Percentiles rank a stretch among this genome's conserved stretches.
Conservation (phyloP, 2,888 invertebrate species). For the Apotomis capreana region DNA sequence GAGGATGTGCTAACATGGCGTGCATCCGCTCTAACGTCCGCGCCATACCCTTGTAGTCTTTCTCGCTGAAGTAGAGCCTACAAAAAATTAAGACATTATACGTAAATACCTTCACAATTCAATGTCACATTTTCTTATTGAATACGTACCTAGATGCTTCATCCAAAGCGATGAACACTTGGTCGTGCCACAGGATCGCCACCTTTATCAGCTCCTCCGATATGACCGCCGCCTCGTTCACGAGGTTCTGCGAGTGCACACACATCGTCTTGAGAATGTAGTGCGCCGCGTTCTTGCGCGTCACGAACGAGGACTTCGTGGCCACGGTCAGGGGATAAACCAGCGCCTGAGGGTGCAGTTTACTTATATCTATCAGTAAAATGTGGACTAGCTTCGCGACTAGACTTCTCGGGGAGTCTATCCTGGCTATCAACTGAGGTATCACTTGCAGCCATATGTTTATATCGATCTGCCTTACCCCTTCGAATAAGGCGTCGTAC, state of each 20-base stretch:
- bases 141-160: constrained; percentile 89
- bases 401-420: constrained; percentile 95
- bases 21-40: constrained; percentile 97
- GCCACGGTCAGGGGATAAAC: constrained; percentile 99
- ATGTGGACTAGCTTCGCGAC: constrained; percentile 97
- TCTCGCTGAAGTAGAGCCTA: constrained; percentile 97
- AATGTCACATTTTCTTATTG: neutral
- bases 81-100: too few species aligned
- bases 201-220: constrained; percentile 98
- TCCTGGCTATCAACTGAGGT: constrained; percentile 98
- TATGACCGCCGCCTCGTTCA: constrained; percentile 97
- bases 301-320: constrained; percentile 94
- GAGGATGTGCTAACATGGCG: constrained; percentile 95
- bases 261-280: constrained; percentile 97
- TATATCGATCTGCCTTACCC: constrained; percentile 95
- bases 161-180: constrained; percentile 91
- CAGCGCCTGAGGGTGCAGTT: constrained; percentile 97
- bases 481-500: constrained; percentile 95
- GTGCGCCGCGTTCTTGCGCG: constrained; percentile 94
- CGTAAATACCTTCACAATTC: too few species aligned
- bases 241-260: constrained; percentile 94
- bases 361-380: constrained; percentile 97
- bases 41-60: constrained; percentile 98
- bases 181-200: constrained; percentile 99
- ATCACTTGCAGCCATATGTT: constrained; percentile 99